Conservation (phyloP, 1,140 invertebrate genomes). For the Brachionus sp. region DNA sequence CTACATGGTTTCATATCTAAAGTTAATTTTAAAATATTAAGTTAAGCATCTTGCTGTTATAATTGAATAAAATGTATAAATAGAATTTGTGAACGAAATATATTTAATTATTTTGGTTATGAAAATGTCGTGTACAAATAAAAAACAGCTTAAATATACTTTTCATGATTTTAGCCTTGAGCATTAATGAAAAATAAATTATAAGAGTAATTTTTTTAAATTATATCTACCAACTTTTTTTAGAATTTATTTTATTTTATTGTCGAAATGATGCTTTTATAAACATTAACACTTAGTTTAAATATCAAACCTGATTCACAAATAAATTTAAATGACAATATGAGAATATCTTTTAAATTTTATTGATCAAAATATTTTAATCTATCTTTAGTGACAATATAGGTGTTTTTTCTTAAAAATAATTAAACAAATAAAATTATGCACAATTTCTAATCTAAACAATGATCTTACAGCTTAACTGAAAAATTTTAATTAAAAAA, state of each 20-base stretch:
- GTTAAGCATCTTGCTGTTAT: neutral
- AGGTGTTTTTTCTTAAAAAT: neutral
- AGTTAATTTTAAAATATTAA: neutral
- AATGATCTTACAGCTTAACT: neutral
- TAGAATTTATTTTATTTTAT: neutral
- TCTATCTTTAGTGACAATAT: neutral
- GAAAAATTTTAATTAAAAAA: neutral
- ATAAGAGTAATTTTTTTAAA: neutral
- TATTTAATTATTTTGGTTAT: neutral
- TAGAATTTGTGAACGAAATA: neutral
- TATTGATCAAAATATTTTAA: neutral
- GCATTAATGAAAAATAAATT: neutral
- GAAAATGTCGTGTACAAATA: neutral
- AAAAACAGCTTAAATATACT: no score
- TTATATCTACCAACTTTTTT: neutral
- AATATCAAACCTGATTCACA: neutral
- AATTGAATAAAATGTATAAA: neutral
- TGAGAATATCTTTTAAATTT: neutral
- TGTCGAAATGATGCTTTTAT: neutral
- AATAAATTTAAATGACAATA: neutral
- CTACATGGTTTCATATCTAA: neutral
- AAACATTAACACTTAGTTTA: neutral
- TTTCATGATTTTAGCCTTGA: neutral
- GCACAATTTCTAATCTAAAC: neutral
- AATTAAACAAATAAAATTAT: neutral